Evolutionary conservation across 2,888 invertebrate genomes (phyloP), one percentile per base, ranked within the genome.

Genomic region (Cloeon dipterum): DNA sequence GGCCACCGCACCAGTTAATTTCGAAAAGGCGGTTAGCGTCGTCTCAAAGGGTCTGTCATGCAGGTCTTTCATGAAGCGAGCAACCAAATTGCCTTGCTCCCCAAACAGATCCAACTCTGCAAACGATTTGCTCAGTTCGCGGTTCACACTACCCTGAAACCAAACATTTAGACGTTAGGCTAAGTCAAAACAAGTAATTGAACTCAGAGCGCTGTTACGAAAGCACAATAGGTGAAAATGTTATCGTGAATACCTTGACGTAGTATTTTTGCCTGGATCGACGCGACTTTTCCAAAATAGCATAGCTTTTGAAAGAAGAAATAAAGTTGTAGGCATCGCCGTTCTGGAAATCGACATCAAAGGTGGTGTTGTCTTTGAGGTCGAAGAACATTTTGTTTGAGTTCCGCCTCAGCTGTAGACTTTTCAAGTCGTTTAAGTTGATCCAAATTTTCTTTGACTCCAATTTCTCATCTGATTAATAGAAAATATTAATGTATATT

Each of bases 311-410:
- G 34, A 65, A 46, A 36, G 55, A 54, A 40, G 53, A 53, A 39
- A 63, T 64, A 48, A 89, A 74, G 38, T 71, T 68, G 47, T 81
- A 78, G 1, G 83, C 82, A 46, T 86, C 85, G 0, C 81, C 83
- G 45, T 78, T 72, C 52, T 83, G 83, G 57, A 91, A 89, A 51
- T 81, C 76, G 51, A 91, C 81, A 4, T 78, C 74, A 42, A 76
- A 71, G 49, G 69, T 69, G 2, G 76, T 70, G 35, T 73, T 66
- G 55, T 74, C 70, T 43, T 71, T 72, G 44, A 74, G 69, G 45
- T 73, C 68, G 44, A 85, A 68, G 25, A 66, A 64, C 35, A 74
- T 53, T 21, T 62, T 61, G 37, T 67, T 65, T 2, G 62, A 61
- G 20, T 62, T 61, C 35, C 38, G 41, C 23, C 36, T 37, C 4